phyloP scores from a whole-genome alignment of 1,140 invertebrate genomes.

The Cydia fagiglandana region DNA sequence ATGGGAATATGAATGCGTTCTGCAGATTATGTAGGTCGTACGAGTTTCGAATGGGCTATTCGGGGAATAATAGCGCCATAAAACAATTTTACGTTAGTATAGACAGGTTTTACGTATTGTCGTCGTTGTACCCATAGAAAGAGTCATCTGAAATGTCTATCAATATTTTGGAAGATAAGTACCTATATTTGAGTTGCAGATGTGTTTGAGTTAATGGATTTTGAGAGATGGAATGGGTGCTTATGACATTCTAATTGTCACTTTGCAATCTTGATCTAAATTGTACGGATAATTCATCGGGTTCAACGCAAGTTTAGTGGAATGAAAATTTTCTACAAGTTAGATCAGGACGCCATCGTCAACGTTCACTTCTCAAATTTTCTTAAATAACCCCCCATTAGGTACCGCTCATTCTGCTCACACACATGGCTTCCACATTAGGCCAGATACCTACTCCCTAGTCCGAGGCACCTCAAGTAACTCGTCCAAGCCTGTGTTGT shows the following conservation, averaged over 20 bases:
- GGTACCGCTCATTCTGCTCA: slow-evolving; percentile 67
- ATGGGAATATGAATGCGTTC: slow-evolving; percentile 12
- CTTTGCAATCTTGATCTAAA: too few species aligned
- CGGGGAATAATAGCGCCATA: slow-evolving; percentile 43
- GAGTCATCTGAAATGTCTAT: not conserved
- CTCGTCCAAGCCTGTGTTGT: slow-evolving; percentile 89
- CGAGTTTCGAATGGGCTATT: slow-evolving; percentile 42
- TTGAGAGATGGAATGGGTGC: not conserved
- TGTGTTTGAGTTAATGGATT: not conserved
- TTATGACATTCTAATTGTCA: too few species aligned
- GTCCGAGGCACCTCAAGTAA: slow-evolving; percentile 93
- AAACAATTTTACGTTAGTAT: slow-evolving; percentile 49
- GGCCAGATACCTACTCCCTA: slow-evolving; percentile 86
- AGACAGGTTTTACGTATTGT: slow-evolving; percentile 40
- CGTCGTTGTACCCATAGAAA: not conserved
- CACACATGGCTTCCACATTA: slow-evolving; percentile 87
- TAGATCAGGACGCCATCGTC: too few species aligned
- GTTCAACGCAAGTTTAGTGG: too few species aligned
- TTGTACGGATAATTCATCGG: too few species aligned
- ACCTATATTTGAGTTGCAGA: too few species aligned
- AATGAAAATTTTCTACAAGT: too few species aligned
- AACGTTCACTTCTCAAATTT: not conserved
- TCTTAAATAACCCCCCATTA: not conserved
- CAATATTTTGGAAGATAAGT: not conserved
- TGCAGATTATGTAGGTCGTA: slow-evolving; percentile 36